Evolutionary conservation across 2,888 invertebrate genomes (phyloP), one percentile per base, ranked within the genome.

Genomic region (Eupithecia subfuscata): DNA sequence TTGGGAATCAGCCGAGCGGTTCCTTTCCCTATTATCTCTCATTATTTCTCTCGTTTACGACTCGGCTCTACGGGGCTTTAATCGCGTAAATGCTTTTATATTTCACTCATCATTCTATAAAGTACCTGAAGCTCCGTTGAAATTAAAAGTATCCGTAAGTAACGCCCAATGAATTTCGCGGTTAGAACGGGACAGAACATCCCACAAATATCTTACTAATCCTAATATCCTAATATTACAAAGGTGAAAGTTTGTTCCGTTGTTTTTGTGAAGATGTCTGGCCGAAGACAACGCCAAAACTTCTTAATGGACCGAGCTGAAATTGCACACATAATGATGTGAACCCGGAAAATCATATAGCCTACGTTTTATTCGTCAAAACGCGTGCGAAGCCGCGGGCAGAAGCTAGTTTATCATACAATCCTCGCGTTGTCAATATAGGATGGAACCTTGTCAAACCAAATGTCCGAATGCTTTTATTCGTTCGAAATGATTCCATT

Each of bases 31-130:
- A 34, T 64, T 34, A 64, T 18, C 65, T 34, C 65, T 67, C 65
- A 67, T 67, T 67, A 67, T 67, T 37, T 67, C 65, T 34, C 65
- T 67, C 65, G n/a, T 67, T 67, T 67, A 37, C 18, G 65, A 65
- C 65, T 25, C 22, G 22, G 34, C 60, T 56, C 22, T n/a, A 12
- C 3, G 22, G 40, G 65, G 12, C n/a, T 67, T 37, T 67, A 67
- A 40, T 67, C 65, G 40, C 65, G 65, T 37, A n/a, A 60, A 60
- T 12, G 60, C 60, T 25, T 56, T 60, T 60, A 25, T 60, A 25
- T 60, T 60, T 60, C n/a, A 60, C 25, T 60, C 60, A 25, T 56
- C 56, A 60, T 25, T 25, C 25, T 14, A 25, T 22, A 22, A 22
- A 4, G n/a, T 22, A 56, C 52, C 22, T 56, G 8, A 12, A 12